A percentile compares a stretch with the other conserved stretches of the same genome.
phyloP scores from a whole-genome alignment of 92 coral and sea anemone species.

The Ricordea florida region DNA sequence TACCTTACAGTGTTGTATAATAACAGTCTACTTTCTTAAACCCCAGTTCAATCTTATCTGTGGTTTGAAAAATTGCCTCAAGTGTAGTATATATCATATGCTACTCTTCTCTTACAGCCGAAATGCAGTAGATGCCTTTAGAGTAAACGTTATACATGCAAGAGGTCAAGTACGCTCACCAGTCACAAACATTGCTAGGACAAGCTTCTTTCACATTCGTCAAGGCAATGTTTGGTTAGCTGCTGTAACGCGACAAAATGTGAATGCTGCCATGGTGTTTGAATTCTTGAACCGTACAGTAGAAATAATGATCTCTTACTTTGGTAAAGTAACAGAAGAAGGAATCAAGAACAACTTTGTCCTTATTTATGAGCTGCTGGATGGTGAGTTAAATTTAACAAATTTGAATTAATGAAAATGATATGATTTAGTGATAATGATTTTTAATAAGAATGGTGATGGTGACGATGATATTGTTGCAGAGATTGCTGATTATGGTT shows the following conservation, averaged over 20 bases:
- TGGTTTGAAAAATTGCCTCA: too few relatives aligned
- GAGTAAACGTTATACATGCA: conserved; percentile 98
- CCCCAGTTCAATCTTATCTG: too few relatives aligned
- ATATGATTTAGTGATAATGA: too few relatives aligned
- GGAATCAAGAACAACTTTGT: conserved; percentile 99
- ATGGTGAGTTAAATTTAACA: conserved; percentile 69
- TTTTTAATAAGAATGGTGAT: too few relatives aligned
- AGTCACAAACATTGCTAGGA: conserved; percentile 98
- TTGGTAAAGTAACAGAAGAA: conserved; percentile 98
- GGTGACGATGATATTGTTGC: too few relatives aligned
- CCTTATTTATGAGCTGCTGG: conserved; percentile 93
- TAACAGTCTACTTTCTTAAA: too few relatives aligned
- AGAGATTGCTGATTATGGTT: conserved; percentile 99
- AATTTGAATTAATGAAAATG: too few relatives aligned
- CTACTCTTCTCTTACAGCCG: conserved; percentile 49
- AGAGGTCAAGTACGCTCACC: conserved; percentile 99
- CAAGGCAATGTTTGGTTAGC: conserved; percentile 99
- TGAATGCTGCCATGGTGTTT: conserved; percentile 98
- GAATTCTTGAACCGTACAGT: conserved; percentile 95
- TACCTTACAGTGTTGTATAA: too few relatives aligned
- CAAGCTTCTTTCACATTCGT: conserved; percentile 96
- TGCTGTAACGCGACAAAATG: conserved; percentile 97
- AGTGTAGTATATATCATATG: neutral
- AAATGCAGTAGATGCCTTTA: conserved; percentile 98
- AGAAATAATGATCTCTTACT: conserved; percentile 97